A percentile compares a stretch with the other conserved stretches of the same genome.
Conservation (phyloP, 2,888 invertebrate species). For the Nemoura dubitans region DNA sequence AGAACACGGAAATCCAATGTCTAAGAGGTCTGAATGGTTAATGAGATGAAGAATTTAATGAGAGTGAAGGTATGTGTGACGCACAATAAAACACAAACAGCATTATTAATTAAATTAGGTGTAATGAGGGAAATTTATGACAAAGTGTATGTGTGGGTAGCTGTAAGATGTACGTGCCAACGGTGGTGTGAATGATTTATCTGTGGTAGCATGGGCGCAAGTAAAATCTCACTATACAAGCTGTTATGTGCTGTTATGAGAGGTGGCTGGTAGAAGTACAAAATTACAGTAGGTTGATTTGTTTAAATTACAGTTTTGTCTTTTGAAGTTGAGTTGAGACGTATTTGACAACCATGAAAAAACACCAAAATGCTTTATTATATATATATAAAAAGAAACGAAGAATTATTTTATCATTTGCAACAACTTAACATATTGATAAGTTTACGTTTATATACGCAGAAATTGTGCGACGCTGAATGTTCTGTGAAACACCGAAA, state of each 20-base stretch:
- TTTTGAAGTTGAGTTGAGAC: not conserved
- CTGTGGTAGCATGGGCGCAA: not conserved
- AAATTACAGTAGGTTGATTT: not conserved
- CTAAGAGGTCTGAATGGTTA: not conserved
- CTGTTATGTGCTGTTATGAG: not conserved
- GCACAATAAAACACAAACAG: not conserved
- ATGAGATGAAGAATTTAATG: not conserved
- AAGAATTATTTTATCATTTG: not conserved
- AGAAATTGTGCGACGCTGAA: not conserved
- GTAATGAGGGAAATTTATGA: not conserved
- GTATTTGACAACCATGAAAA: not conserved
- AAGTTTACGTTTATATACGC: not conserved
- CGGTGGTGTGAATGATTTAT: not conserved
- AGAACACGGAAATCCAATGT: not conserved
- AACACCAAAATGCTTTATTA: not conserved
- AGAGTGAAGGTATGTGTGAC: not conserved
- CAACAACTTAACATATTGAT: too few relatives aligned
- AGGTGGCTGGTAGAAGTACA: not conserved
- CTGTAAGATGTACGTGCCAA: not conserved
- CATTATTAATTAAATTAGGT: not conserved
- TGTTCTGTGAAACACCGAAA: not conserved
- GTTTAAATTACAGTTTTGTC: not conserved
- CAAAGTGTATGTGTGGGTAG: not conserved
- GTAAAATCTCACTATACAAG: not conserved
- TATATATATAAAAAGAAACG: not conserved